Evolutionary conservation across 2,888 invertebrate genomes (phyloP).

Genomic region (Watsonalla cultraria): DNA sequence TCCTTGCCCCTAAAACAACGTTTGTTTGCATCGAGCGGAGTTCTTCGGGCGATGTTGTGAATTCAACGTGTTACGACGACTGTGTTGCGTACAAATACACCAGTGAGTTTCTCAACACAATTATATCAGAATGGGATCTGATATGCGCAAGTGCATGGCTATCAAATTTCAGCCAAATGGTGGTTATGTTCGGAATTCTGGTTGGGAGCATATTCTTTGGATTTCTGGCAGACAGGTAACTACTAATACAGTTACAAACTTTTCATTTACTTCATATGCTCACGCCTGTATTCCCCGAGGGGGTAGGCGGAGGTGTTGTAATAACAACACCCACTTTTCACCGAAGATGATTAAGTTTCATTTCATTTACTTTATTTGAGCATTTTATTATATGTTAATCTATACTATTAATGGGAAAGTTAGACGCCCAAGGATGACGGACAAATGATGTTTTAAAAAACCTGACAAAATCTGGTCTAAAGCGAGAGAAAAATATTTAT

Average conservation of each 20-base stretch:
- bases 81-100: slow-evolving; percentile 77
- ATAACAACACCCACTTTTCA: no score
- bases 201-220: slow-evolving; percentile 84
- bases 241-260: slow-evolving; percentile 1
- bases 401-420: no score
- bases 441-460: no score
- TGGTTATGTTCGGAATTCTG: slow-evolving; percentile 84
- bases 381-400: no score
- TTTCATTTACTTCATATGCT: background rate
- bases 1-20: slow-evolving; percentile 80
- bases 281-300: no score
- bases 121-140: slow-evolving; percentile 84
- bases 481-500: no score
- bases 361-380: no score
- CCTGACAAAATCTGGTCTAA: background rate
- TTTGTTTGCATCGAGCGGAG: slow-evolving; percentile 59
- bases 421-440: no score
- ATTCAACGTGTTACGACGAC: slow-evolving; percentile 63
- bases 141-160: slow-evolving; percentile 81
- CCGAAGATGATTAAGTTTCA: no score
- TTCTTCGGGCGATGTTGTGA: slow-evolving; percentile 37
- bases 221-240: slow-evolving; percentile 83
- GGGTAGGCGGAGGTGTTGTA: no score
- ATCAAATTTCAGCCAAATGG: slow-evolving; percentile 82
- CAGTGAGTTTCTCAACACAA: slow-evolving; percentile 81